These are phyloP conservation scores for Rhinichthys klamathensis DNA, from an alignment of 2,113 vertebrate species.

Conservation along the genomic window DNA sequence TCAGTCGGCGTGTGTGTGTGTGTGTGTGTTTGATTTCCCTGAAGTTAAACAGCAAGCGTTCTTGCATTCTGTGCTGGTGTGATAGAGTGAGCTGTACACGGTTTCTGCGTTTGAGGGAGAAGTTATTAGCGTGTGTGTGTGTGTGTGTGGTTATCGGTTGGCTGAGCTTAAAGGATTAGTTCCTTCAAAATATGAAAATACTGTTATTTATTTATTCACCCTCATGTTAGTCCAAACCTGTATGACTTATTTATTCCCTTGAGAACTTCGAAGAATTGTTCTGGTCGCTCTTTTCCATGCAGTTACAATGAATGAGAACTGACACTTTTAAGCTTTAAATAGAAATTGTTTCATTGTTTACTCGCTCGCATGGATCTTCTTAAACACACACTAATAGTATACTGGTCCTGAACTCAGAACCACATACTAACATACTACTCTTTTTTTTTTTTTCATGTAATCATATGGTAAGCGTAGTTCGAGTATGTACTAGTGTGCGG, in stretches of 20 bases:
- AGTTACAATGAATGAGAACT: background rate
- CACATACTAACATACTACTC: no score
- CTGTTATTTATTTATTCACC: constrained; percentile 1
- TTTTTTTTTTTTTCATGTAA: no score
- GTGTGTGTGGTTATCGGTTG: background rate
- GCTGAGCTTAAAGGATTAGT: background rate
- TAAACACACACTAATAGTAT: no score
- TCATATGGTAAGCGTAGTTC: no score
- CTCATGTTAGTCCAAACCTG: background rate
- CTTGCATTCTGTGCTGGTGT: constrained; percentile 1
- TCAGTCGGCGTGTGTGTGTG: background rate
- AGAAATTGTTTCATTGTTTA: background rate
- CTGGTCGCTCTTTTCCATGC: background rate
- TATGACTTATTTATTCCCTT: background rate
- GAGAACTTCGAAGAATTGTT: background rate
- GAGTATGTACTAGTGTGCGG: no score
- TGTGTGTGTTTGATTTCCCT: background rate
- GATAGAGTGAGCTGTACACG: background rate
- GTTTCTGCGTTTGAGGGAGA: background rate
- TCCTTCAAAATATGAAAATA: background rate
- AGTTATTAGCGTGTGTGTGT: background rate
- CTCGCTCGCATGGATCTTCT: no score
- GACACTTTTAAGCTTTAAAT: background rate
- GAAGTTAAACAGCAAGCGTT: background rate
- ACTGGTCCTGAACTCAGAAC: no score